A percentile compares a stretch with the other conserved stretches of the same genome.
Evolutionary conservation across 92 coral and sea anemone species (phyloP).

Genomic region (Palythoa grandiflora): DNA sequence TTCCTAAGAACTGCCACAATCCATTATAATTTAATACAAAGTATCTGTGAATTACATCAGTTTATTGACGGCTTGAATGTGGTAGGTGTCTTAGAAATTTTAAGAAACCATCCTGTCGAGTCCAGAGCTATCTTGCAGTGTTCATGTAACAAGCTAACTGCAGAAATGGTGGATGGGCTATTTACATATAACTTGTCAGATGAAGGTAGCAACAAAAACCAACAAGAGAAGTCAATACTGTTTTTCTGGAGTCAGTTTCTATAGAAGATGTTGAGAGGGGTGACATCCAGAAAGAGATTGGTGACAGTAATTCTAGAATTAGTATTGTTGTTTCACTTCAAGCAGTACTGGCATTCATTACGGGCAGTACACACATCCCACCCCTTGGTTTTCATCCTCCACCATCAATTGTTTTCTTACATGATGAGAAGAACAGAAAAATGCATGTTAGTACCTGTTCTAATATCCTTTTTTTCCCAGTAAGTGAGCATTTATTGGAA

Average conservation of each 20-base stretch:
- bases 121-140: constrained; percentile 61
- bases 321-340: constrained; percentile 44
- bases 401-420: constrained; percentile 38
- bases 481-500: constrained; percentile 44
- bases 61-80: constrained; percentile 66
- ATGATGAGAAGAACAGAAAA: constrained; percentile 37
- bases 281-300: constrained; percentile 33
- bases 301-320: constrained; percentile 28
- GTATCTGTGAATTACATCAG: constrained; percentile 63
- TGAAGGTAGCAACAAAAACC: constrained; percentile 68
- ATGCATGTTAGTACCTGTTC: constrained; percentile 43
- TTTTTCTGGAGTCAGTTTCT: constrained; percentile 62
- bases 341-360: constrained; percentile 47
- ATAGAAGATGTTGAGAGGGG: constrained; percentile 68
- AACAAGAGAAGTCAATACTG: constrained; percentile 60
- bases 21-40: constrained; percentile 4
- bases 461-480: constrained; percentile 33
- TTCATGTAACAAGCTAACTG: constrained; percentile 58
- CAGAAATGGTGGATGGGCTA: constrained; percentile 61
- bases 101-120: constrained; percentile 62
- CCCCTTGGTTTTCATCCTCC: constrained; percentile 61
- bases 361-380: constrained; percentile 53
- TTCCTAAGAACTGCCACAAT: too few relatives aligned
- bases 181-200: constrained; percentile 53
- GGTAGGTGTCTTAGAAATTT: constrained; percentile 53